Evolutionary conservation across 2,113 vertebrate genomes (phyloP), one percentile per base, ranked within the genome.

Genomic region (Spilogale gracilis): DNA sequence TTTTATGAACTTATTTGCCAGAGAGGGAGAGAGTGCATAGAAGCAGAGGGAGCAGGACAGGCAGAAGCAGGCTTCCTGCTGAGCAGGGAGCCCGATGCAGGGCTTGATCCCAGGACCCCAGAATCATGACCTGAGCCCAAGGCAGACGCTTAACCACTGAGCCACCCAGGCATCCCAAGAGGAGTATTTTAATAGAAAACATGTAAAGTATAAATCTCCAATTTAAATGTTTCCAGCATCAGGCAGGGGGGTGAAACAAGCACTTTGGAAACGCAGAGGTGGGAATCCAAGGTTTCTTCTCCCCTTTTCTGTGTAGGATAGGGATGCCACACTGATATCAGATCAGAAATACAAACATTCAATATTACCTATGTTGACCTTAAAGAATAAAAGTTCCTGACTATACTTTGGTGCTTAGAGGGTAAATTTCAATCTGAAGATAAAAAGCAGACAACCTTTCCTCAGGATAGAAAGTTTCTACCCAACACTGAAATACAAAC

Each of bases 401-500:
- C 32, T 58, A 11, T 10, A 27, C 38, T 25, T 82, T 27, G 58
- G 21, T 18, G 13, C 17, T 43, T 81, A 50, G 90, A 58, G 56
- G 52, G 13, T 23, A 82, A 54, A 13, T 56, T 67, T 93, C 43
- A 9, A 43, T 9, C 71, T 76, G 78, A 89, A 79, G 54, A 43
- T 38, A 61, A 93, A 50, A 61, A 50, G 27, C 30, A 9, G 32
- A 65, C 69, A 85, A 43, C 32, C 60, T 60, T 85, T 92, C 91
- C 88, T 97, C 45, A 56, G 87, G 87, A 96, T 69, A 88, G 87
- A 89, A 94, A 91, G 78, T 96, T 97, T 98, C 94, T 87, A 95
- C 95, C 91, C 85, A 88, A 67, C 94, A 92, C 98, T 95, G 97
- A 95, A 98, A 61, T 80, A 96, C 20, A 94, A 97, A 97, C 60